Evolutionary conservation across 2,113 vertebrate species (phyloP).

Genomic region (Actenoides hombroni): DNA sequence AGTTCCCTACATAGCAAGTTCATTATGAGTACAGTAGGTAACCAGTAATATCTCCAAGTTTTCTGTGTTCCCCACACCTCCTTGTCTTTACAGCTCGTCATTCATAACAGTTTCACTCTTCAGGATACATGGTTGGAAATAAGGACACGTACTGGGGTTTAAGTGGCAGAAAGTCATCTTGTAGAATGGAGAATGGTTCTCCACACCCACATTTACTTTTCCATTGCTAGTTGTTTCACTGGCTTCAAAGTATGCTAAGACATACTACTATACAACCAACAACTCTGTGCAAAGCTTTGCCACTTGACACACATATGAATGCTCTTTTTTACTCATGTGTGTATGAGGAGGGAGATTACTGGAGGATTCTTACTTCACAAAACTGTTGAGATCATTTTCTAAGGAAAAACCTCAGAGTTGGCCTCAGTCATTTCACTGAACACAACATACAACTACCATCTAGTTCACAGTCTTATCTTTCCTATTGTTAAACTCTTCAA

Average conservation of each 20-base stretch:
- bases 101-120: neutral
- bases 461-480: neutral
- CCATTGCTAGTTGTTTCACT: neutral
- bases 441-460: neutral
- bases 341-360: neutral
- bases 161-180: neutral
- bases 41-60: neutral
- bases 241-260: neutral
- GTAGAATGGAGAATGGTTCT: neutral
- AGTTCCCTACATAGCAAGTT: neutral
- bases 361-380: neutral
- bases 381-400: neutral
- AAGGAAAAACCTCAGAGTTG: neutral
- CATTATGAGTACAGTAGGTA: neutral
- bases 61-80: fast-evolving
- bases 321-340: neutral
- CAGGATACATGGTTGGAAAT: neutral
- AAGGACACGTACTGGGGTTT: neutral
- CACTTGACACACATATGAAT: neutral
- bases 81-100: neutral
- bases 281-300: neutral
- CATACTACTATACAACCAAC: neutral
- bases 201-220: neutral
- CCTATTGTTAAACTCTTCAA: neutral
- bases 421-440: neutral